A percentile compares a stretch with the other conserved stretches of the same genome.
phyloP scores from a whole-genome alignment of 2,113 vertebrate genomes.

The Mionectes macconnelli region DNA sequence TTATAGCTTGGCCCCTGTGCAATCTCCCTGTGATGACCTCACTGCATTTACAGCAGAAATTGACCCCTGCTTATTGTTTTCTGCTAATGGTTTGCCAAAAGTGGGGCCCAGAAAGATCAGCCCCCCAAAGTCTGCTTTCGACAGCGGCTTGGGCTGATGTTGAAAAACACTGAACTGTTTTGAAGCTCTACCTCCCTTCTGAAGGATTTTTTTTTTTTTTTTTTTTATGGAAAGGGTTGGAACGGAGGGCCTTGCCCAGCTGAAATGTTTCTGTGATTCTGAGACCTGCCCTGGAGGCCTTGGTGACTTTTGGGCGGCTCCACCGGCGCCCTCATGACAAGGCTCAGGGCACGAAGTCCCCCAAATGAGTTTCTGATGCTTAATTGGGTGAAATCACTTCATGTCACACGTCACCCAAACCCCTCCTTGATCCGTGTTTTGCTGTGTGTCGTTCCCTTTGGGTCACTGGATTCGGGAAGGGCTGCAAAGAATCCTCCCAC shows the following conservation, averaged over 20 bases:
- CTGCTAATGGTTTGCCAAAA: neutral
- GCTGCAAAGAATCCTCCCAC: neutral
- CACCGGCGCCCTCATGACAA: neutral
- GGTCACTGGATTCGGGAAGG: accelerated
- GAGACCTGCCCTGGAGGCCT: neutral
- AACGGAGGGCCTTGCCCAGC: neutral
- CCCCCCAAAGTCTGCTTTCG: neutral
- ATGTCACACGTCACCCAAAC: accelerated
- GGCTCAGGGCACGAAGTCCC: neutral
- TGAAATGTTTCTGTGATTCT: neutral
- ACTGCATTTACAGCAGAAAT: neutral
- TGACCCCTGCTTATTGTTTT: neutral
- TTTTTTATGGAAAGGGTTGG: accelerated
- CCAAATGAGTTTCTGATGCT: neutral
- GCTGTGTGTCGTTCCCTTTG: neutral
- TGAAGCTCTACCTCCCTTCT: neutral
- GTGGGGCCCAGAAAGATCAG: neutral
- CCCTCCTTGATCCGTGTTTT: neutral
- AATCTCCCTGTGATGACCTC: neutral
- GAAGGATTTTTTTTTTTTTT: neutral
- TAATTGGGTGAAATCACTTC: neutral
- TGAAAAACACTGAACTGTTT: neutral
- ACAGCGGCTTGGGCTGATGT: neutral
- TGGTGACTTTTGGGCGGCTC: neutral
- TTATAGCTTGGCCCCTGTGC: neutral